A percentile compares a stretch with the other conserved stretches of the same genome.
Evolutionary conservation across 2,113 vertebrate genomes (phyloP).

Genomic region (Grammomys surdaster): DNA sequence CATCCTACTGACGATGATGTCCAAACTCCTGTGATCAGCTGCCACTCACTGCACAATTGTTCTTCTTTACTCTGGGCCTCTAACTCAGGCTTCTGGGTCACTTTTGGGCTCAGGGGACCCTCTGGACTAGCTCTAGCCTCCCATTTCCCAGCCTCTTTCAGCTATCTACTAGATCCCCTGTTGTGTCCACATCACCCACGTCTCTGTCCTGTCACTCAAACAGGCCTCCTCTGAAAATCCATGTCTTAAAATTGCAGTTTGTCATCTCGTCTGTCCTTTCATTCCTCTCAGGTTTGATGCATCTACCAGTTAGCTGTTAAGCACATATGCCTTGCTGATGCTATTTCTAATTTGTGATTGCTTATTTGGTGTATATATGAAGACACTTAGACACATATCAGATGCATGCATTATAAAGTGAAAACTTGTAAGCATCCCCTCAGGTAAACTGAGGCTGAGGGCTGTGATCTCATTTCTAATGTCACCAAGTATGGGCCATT

Average conservation of each 20-base stretch:
- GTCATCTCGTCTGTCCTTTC: not conserved
- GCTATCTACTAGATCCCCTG: too few species aligned
- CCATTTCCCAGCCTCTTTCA: not conserved
- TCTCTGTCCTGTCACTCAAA: not conserved
- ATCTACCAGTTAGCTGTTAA: not conserved
- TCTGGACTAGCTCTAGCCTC: not conserved
- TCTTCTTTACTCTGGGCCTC: too few species aligned
- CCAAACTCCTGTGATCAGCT: not conserved
- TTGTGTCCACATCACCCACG: not conserved
- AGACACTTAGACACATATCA: not conserved
- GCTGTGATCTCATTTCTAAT: not conserved
- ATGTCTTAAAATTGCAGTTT: not conserved
- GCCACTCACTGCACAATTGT: not conserved
- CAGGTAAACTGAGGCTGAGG: not conserved
- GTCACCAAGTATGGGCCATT: not conserved
- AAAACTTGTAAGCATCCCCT: not conserved
- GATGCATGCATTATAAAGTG: not conserved
- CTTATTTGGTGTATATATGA: not conserved
- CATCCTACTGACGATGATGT: not conserved
- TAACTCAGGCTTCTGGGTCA: not conserved
- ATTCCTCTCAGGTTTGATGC: not conserved
- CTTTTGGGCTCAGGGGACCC: not conserved
- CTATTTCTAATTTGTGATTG: not conserved
- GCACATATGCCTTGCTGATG: too few species aligned
- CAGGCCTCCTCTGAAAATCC: not conserved